These are phyloP conservation scores for Octodonta nipae DNA, from an alignment of 2,888 invertebrate genomes.

Conservation along the genomic window DNA sequence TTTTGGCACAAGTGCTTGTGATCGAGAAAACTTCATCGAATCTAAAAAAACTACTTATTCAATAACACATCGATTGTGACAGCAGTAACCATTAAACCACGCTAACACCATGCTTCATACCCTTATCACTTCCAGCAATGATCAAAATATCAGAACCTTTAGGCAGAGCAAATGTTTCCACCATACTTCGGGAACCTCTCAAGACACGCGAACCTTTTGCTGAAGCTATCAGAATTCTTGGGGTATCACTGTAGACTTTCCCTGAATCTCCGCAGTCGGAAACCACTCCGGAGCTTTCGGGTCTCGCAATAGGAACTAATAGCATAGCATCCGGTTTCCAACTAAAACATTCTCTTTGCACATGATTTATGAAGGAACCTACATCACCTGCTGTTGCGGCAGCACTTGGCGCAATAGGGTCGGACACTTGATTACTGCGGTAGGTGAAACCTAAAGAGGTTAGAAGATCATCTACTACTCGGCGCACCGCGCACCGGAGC, in stretches of 20 bases:
- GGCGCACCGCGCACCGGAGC: slow-evolving; percentile 43
- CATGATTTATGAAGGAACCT: slow-evolving; percentile 31
- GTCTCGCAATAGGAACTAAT: slow-evolving; percentile 31
- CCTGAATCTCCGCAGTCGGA: slow-evolving; percentile 15
- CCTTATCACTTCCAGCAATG: slow-evolving; percentile 22
- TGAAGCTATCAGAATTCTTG: no score
- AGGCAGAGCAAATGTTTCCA: slow-evolving; percentile 30
- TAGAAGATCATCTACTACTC: slow-evolving; percentile 41
- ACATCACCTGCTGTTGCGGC: slow-evolving; percentile 33
- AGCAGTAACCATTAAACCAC: slow-evolving; percentile 19
- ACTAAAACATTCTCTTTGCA: slow-evolving; percentile 22
- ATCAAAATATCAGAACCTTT: slow-evolving; percentile 30
- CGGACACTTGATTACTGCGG: slow-evolving; percentile 26
- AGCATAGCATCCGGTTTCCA: slow-evolving; percentile 28
- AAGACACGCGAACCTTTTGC: slow-evolving; percentile 13
- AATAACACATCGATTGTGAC: no score
- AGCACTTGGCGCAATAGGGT: slow-evolving; percentile 29
- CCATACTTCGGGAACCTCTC: slow-evolving; percentile 29
- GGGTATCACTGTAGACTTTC: slow-evolving; percentile 19
- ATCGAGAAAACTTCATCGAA: no score
- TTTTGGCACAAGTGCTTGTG: no score
- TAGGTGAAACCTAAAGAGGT: slow-evolving; percentile 34
- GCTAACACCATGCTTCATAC: slow-evolving; percentile 29
- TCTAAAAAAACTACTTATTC: no score
- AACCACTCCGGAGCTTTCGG: slow-evolving; percentile 30